Conservation (phyloP, 23 tunicate species). For the Phallusia fumigata region DNA sequence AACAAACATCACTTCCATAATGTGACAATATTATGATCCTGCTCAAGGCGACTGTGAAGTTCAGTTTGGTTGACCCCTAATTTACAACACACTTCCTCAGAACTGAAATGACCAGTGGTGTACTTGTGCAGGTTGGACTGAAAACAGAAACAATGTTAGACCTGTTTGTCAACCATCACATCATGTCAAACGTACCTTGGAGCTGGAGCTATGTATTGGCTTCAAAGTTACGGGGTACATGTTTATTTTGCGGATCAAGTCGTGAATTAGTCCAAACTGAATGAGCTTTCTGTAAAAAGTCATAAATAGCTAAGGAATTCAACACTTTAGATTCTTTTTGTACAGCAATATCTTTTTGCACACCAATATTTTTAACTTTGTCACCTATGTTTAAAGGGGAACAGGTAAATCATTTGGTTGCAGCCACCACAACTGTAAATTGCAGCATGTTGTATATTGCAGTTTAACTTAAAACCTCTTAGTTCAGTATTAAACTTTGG, state of each 20-base stretch:
- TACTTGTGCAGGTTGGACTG: slow-evolving; percentile 49
- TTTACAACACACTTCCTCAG: slow-evolving; percentile 90
- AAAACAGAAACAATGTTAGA: slow-evolving; percentile 4
- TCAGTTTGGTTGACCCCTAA: slow-evolving; percentile 54
- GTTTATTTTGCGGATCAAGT: slow-evolving; percentile 67
- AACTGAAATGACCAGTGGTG: slow-evolving; percentile 54
- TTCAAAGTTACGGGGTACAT: slow-evolving; percentile 66
- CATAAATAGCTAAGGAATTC: too few species aligned
- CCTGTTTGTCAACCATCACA: too few species aligned
- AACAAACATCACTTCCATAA: slow-evolving; percentile 79
- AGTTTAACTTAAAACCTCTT: too few species aligned
- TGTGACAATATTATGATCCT: slow-evolving; percentile 51
- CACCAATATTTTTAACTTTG: too few species aligned
- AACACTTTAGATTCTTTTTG: too few species aligned
- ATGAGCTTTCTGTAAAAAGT: slow-evolving; percentile 68
- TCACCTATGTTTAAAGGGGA: too few species aligned
- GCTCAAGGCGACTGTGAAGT: slow-evolving; percentile 50
- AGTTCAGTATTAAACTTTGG: too few species aligned
- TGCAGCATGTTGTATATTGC: too few species aligned
- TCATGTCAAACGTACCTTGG: not conserved
- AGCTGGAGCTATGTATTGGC: slow-evolving; percentile 8
- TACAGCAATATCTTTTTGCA: too few species aligned
- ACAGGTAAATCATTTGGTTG: too few species aligned
- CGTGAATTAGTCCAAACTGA: slow-evolving; percentile 80
- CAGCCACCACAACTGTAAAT: too few species aligned